These are phyloP conservation scores for Brachypteracias leptosomus DNA, from an alignment of 2,113 vertebrate species.

Conservation along the genomic window DNA sequence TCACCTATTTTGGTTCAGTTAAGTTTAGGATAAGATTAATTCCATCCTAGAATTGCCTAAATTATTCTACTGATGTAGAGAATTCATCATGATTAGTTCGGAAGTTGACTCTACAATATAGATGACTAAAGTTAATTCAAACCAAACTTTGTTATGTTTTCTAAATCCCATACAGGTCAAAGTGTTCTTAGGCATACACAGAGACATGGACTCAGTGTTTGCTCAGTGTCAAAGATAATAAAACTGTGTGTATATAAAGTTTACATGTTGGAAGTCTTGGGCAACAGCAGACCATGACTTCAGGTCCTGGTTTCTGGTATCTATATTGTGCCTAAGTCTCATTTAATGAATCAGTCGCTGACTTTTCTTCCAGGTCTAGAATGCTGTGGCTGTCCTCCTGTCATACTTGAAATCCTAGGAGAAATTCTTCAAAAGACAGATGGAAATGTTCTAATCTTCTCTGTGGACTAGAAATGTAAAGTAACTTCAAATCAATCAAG, in stretches of 20 bases:
- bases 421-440: slow-evolving; percentile 33
- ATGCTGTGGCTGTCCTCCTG: neutral
- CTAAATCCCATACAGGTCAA: neutral
- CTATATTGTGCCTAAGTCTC: neutral
- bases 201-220: neutral
- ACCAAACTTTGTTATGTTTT: neutral
- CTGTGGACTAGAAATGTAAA: slow-evolving; percentile 54
- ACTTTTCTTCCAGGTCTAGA: neutral
- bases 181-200: neutral
- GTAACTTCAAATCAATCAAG: slow-evolving; percentile 28
- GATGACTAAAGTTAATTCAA: neutral
- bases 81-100: neutral
- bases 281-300: neutral
- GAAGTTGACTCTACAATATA: neutral
- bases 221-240: neutral
- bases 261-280: neutral
- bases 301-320: neutral
- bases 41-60: neutral
- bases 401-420: neutral
- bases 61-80: neutral
- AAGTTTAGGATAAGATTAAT: neutral
- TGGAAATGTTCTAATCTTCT: slow-evolving; percentile 58
- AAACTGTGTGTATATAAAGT: neutral
- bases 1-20: neutral
- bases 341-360: neutral